A percentile compares a stretch with the other conserved stretches of the same genome.
These are phyloP conservation scores for Mugil cephalus DNA, from an alignment of 2,113 vertebrate species.

Conservation along the genomic window DNA sequence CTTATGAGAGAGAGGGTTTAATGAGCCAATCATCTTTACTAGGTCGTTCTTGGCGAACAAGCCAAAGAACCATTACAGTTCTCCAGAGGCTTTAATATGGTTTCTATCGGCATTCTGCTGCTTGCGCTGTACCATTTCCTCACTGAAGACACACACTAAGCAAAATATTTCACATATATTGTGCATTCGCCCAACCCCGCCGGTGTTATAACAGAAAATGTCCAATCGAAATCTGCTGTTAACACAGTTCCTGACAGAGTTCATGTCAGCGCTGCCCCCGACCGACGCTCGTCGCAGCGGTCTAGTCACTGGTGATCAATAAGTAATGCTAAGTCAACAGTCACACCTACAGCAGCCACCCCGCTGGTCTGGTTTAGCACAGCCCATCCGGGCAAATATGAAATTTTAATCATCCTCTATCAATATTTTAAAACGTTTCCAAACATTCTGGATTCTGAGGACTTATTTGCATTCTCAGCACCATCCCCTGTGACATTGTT, in stretches of 20 bases:
- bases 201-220: neutral
- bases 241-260: neutral
- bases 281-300: slow-evolving; percentile 7
- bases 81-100: neutral
- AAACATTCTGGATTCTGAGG: slow-evolving; percentile 41
- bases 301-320: slow-evolving; percentile 60
- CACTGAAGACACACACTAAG: neutral
- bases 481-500: slow-evolving; percentile 36
- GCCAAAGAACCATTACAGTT: neutral
- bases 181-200: neutral
- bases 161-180: too few species aligned
- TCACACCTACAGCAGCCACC: slow-evolving; percentile 62
- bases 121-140: neutral
- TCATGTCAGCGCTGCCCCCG: neutral
- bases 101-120: neutral
- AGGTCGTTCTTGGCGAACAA: neutral
- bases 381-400: slow-evolving; percentile 37
- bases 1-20: slow-evolving; percentile 10
- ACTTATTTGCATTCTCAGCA: slow-evolving; percentile 26
- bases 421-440: slow-evolving; percentile 69
- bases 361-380: slow-evolving; percentile 20
- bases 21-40: slow-evolving; percentile 3
- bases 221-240: neutral
- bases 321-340: slow-evolving; percentile 80
- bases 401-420: slow-evolving; percentile 67